Evolutionary conservation across 2,797 vertebrate genomes (phyloP).

Genomic region (Emys orbicularis): DNA sequence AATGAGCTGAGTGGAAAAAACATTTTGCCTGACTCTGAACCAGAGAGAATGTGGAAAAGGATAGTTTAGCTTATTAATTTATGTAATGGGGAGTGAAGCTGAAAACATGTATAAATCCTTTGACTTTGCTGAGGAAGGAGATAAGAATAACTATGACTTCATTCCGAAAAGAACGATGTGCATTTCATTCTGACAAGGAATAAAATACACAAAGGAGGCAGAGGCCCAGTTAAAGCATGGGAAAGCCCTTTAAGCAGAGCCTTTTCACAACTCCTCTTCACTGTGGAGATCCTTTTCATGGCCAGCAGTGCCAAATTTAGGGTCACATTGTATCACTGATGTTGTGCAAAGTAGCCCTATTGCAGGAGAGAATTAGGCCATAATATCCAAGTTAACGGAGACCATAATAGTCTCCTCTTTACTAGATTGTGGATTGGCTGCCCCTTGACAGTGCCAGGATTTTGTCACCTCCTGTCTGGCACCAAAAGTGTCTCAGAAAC

Average conservation of each 20-base stretch:
- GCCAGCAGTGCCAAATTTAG: background rate
- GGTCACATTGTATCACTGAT: background rate
- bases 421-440: background rate
- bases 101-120: slow-evolving; percentile 16
- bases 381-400: background rate
- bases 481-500: slow-evolving; percentile 38
- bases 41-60: background rate
- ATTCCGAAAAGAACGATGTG: background rate
- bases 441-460: background rate
- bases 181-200: background rate
- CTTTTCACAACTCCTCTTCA: background rate
- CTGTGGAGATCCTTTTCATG: background rate
- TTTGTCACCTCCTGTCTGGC: slow-evolving; percentile 18
- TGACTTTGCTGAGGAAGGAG: background rate
- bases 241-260: background rate
- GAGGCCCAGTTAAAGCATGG: background rate
- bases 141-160: background rate
- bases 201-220: background rate
- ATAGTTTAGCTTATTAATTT: slow-evolving; percentile 1
- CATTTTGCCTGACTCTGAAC: background rate
- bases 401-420: background rate
- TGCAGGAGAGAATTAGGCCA: background rate
- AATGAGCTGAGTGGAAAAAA: background rate
- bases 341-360: background rate
- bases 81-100: slow-evolving; percentile 14